Percentiles rank a stretch among this genome's conserved stretches.
phyloP scores from a whole-genome alignment of 2,113 vertebrate genomes.

The Oxygymnocypris stewartii region DNA sequence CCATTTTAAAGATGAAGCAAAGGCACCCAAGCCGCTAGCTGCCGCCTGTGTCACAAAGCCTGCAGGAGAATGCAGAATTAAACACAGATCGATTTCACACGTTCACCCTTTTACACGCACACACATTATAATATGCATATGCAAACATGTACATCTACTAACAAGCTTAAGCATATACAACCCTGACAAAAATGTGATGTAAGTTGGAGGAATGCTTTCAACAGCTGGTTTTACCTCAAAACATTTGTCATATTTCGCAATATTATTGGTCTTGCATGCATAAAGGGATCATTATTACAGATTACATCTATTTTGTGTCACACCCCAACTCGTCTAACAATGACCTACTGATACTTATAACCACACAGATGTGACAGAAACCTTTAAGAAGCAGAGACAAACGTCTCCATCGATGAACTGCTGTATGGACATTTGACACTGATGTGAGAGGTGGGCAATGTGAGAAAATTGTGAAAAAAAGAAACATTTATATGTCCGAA shows the following conservation, averaged over 20 bases:
- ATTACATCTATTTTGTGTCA: not conserved
- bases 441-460: not conserved
- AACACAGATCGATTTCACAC: slow-evolving; percentile 81
- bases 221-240: not conserved
- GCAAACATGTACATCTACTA: not conserved
- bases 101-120: slow-evolving; percentile 52
- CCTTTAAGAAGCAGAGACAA: not conserved
- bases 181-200: not conserved
- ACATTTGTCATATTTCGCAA: not conserved
- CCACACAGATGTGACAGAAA: not conserved
- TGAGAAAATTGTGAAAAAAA: not conserved
- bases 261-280: not conserved
- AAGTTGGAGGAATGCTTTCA: not conserved
- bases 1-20: slow-evolving; percentile 95
- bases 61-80: slow-evolving; percentile 85
- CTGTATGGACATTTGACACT: not conserved
- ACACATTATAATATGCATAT: not conserved
- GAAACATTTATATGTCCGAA: not conserved
- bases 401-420: not conserved
- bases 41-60: slow-evolving; percentile 86
- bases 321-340: not conserved
- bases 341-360: not conserved
- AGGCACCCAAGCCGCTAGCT: slow-evolving; percentile 94
- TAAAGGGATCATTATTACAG: not conserved
- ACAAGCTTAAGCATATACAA: not conserved